Evolutionary conservation across 2,888 invertebrate species (phyloP).

Genomic region (Dicranocentrus wangi): DNA sequence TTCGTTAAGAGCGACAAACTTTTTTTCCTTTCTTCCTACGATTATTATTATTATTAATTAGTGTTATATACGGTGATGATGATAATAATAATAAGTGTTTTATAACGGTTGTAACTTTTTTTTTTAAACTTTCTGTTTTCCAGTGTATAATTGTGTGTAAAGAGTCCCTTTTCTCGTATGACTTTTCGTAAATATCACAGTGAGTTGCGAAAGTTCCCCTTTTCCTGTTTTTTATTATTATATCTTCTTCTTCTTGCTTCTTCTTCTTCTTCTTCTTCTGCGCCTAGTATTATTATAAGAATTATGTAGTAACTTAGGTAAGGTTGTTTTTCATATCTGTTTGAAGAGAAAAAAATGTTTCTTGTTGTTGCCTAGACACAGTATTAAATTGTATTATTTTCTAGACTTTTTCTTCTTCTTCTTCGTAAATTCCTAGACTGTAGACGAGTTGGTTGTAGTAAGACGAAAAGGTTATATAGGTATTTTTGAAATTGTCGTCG

Average conservation of each 20-base stretch:
- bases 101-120: slow-evolving; percentile 12
- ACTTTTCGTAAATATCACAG: slow-evolving; percentile 72
- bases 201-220: slow-evolving; percentile 71
- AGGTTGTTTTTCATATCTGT: too few relatives aligned
- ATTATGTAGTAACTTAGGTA: background rate
- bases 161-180: slow-evolving; percentile 69
- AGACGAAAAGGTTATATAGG: background rate
- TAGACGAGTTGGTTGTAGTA: background rate
- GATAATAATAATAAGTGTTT: too few relatives aligned
- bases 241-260: too few relatives aligned
- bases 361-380: slow-evolving; percentile 5
- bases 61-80: too few relatives aligned
- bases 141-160: slow-evolving; percentile 53
- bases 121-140: slow-evolving; percentile 46
- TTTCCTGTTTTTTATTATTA: slow-evolving; percentile 67
- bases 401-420: background rate
- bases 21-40: too few relatives aligned
- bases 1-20: too few relatives aligned
- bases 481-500: background rate
- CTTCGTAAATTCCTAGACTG: background rate
- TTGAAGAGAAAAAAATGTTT: background rate
- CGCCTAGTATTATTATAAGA: slow-evolving; percentile 21
- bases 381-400: background rate
- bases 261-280: slow-evolving; percentile 41
- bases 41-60: too few relatives aligned